Evolutionary conservation across 2,113 vertebrate genomes (phyloP), one percentile per base, ranked within the genome.

Genomic region (Ciconia maguari): DNA sequence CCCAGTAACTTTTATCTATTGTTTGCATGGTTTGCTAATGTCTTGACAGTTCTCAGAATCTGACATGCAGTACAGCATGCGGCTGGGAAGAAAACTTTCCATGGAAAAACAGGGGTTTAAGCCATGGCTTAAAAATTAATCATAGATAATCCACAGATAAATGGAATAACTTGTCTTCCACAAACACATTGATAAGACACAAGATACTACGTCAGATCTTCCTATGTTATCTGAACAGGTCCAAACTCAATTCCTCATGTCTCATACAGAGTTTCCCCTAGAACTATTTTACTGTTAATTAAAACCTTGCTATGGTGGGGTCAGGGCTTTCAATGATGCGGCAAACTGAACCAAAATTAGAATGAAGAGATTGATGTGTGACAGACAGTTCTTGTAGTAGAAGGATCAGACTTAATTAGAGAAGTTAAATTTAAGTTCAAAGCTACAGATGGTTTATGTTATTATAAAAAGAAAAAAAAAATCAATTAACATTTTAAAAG

Each of bases 371-470:
- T 7, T 85, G 83, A 82, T 58, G n/a, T 70, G 34, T 94, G 83
- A 65, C 72, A 76, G 82, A 58, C 66, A 92, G 65, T 65, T 94
- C 84, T 91, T 83, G 13, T 41, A 87, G 26, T 41, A 75, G 44
- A 83, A 44, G 15, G 34, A 91, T 82, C 70, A 93, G 74, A 90
- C 70, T 97, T 90, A 71, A 87, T 91, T 93, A 90, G 32, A 90
- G 16, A 94, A 94, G 82, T 90, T 87, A 93, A 83, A 95, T 93
- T 96, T 89, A 94, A 94, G 76, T 94, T 95, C 69, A 92, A 89
- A 92, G 77, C 57, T 87, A 91, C 95, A 94, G 93, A 93, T 94
- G 80, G 81, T 77, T 91, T 96, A 68, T 77, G 48, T 92, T 96
- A 76, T 89, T 94, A 75, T 38, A 25, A 48, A 87, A 89, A 96